These are phyloP conservation scores for Alaudala cheleensis DNA, from an alignment of 2,113 vertebrate species.

Conservation along the genomic window DNA sequence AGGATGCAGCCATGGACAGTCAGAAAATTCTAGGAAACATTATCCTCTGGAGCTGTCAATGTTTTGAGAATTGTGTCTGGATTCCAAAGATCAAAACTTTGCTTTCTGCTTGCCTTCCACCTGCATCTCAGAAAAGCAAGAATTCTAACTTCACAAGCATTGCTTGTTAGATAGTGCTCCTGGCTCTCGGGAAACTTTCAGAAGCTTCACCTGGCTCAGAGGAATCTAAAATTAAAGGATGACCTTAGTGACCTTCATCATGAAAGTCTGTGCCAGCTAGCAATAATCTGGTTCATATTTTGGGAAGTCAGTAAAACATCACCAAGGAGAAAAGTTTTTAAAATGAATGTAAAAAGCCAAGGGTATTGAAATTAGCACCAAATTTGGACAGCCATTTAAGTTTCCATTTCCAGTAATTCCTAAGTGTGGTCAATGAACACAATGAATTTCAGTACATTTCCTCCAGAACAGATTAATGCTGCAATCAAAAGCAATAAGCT, in stretches of 20 bases:
- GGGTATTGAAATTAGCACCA: neutral
- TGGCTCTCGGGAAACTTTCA: neutral
- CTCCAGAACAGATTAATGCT: constrained; percentile 23
- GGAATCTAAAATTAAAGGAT: constrained; percentile 16
- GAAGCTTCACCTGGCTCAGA: neutral
- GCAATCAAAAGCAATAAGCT: constrained; percentile 40
- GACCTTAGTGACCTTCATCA: constrained; percentile 3
- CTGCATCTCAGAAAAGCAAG: constrained; percentile 12
- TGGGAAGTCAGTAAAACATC: constrained; percentile 7
- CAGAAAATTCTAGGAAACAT: neutral
- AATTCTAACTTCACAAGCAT: neutral
- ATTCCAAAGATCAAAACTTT: constrained; percentile 23
- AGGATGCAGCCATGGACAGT: neutral
- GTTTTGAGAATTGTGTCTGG: neutral
- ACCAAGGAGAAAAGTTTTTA: neutral
- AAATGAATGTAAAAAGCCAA: constrained; percentile 5
- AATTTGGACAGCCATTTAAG: neutral
- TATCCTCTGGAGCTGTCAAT: neutral
- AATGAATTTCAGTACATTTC: constrained; percentile 29
- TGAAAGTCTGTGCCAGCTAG: neutral
- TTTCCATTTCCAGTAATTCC: constrained; percentile 13
- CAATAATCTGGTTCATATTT: neutral
- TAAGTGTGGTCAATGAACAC: neutral
- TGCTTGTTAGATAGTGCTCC: constrained; percentile 26
- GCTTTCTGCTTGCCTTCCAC: constrained; percentile 2